A percentile compares a stretch with the other conserved stretches of the same genome.
These are phyloP conservation scores for Psephotus haematonotus DNA, from an alignment of 2,113 vertebrate species.

Conservation along the genomic window DNA sequence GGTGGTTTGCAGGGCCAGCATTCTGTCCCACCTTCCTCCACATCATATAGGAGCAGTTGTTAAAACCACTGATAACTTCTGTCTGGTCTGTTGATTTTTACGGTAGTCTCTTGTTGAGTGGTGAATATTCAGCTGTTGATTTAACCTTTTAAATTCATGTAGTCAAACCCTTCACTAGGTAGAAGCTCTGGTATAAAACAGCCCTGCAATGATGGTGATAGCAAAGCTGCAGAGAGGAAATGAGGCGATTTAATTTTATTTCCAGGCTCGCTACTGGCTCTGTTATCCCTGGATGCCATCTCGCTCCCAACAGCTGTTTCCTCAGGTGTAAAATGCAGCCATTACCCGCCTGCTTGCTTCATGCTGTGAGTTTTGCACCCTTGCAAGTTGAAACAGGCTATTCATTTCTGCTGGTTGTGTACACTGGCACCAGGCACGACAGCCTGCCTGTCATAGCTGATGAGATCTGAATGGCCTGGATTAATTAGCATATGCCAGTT, in stretches of 20 bases:
- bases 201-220: not conserved
- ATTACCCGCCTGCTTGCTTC: conserved; percentile 11
- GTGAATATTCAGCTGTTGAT: not conserved
- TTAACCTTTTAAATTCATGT: not conserved
- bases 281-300: not conserved
- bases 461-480: not conserved
- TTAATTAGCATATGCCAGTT: not conserved
- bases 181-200: not conserved
- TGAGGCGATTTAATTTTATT: not conserved
- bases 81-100: not conserved
- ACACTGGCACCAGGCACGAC: not conserved
- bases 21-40: not conserved
- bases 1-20: not conserved
- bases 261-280: not conserved
- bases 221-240: not conserved
- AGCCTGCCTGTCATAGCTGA: not conserved
- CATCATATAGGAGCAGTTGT: not conserved
- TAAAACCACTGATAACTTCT: not conserved
- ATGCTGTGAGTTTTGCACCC: not conserved
- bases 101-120: not conserved
- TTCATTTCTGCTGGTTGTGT: not conserved
- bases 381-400: not conserved
- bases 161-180: not conserved
- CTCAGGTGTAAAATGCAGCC: conserved; percentile 40
- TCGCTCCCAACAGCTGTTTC: not conserved